Conservation (phyloP, 2,113 vertebrate species). For the Sinocyclocheilus maitianheensis region DNA sequence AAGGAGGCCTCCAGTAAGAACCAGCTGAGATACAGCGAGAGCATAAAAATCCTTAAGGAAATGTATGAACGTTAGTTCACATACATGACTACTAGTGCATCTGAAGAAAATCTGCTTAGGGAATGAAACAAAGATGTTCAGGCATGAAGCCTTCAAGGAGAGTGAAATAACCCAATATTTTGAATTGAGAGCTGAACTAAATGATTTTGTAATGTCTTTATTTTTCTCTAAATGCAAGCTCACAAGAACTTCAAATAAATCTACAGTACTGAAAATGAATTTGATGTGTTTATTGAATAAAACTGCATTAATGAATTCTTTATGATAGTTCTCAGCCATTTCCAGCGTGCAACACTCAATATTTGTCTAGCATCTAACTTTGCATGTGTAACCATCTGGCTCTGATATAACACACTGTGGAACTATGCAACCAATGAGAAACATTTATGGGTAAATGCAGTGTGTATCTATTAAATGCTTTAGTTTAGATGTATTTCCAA, state of each 20-base stretch:
- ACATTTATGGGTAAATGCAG: no score
- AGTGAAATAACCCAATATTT: conserved; percentile 15
- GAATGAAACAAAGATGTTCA: background rate
- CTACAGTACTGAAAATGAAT: background rate
- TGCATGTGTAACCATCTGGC: conserved; percentile 18
- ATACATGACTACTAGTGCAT: background rate
- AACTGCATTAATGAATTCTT: no score
- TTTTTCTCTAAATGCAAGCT: background rate
- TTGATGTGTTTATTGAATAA: background rate
- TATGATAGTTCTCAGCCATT: background rate
- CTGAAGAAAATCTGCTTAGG: conserved; percentile 5
- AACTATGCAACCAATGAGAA: no score
- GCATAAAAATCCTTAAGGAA: conserved; percentile 88
- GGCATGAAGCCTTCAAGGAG: background rate
- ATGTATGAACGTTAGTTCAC: conserved; percentile 79
- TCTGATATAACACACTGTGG: no score
- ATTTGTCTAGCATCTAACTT: conserved; percentile 9
- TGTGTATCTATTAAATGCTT: no score
- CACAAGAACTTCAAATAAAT: background rate
- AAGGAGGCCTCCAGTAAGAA: conserved; percentile 91
- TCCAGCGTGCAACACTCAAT: background rate
- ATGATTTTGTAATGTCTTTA: background rate
- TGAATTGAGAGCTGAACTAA: background rate
- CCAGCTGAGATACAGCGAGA: conserved; percentile 86
- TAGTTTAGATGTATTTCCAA: no score